These are phyloP conservation scores for Geotrypetes seraphini DNA, from an alignment of 2,797 vertebrate species.

Conservation along the genomic window DNA sequence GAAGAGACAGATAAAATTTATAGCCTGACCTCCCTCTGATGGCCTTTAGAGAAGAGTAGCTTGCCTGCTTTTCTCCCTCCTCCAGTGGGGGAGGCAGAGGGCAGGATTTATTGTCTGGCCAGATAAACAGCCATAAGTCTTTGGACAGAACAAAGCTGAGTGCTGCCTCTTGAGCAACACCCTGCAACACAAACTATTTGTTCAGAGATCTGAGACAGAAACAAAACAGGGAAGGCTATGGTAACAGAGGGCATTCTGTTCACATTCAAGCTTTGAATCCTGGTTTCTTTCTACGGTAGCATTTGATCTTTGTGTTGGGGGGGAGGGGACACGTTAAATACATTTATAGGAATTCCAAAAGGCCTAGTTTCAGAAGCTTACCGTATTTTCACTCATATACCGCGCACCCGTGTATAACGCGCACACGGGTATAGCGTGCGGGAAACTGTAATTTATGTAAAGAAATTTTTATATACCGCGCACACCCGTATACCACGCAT, in stretches of 20 bases:
- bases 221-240: accelerated
- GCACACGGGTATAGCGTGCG: no score
- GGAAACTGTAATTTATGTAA: no score
- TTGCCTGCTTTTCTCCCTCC: neutral
- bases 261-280: neutral
- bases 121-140: neutral
- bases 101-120: neutral
- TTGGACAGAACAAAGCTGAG: neutral
- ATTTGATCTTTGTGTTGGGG: no score
- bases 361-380: no score
- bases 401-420: no score
- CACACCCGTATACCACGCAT: no score
- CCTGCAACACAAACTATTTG: neutral
- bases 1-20: constrained; percentile 4
- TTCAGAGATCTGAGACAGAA: neutral
- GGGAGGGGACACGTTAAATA: no score
- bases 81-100: neutral
- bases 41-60: neutral
- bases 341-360: no score
- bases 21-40: neutral
- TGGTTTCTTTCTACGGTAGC: neutral
- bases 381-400: no score
- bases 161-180: neutral
- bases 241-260: neutral
- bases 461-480: no score